These are phyloP conservation scores for Eulemur coronatus DNA, from an alignment of 2,797 vertebrate genomes.

Conservation along the genomic window DNA sequence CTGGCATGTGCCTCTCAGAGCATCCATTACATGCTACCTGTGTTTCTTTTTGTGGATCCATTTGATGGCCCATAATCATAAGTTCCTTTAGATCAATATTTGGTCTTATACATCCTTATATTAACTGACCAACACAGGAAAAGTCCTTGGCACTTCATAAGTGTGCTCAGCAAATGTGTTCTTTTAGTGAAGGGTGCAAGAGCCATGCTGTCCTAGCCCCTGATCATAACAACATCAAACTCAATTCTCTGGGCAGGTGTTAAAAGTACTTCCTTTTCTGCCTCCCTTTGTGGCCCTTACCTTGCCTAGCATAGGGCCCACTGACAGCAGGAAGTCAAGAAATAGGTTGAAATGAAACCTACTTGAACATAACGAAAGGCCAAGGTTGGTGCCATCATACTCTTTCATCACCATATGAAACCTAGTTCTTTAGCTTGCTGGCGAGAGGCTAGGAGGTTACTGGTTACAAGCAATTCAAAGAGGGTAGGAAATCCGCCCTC, in stretches of 20 bases:
- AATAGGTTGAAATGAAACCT: not conserved
- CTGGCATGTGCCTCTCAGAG: not conserved
- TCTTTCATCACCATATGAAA: not conserved
- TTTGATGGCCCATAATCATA: not conserved
- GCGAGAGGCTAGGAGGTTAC: not conserved
- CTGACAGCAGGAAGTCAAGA: not conserved
- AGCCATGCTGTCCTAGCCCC: not conserved
- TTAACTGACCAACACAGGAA: not conserved
- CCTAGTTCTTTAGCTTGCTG: not conserved
- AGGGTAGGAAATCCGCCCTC: not conserved
- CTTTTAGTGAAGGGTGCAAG: not conserved
- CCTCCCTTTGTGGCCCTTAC: not conserved
- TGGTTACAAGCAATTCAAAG: not conserved
- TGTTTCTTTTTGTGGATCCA: not conserved
- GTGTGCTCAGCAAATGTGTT: not conserved
- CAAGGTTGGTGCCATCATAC: not conserved
- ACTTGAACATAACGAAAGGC: not conserved
- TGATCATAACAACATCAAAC: not conserved
- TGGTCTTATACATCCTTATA: not conserved
- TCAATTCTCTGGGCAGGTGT: not conserved
- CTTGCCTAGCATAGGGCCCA: not conserved
- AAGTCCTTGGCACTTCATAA: not conserved
- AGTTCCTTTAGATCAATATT: not conserved
- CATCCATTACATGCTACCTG: not conserved
- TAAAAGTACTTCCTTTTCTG: not conserved